phyloP scores from a whole-genome alignment of 2,113 vertebrate genomes.

The Struthio camelus region DNA sequence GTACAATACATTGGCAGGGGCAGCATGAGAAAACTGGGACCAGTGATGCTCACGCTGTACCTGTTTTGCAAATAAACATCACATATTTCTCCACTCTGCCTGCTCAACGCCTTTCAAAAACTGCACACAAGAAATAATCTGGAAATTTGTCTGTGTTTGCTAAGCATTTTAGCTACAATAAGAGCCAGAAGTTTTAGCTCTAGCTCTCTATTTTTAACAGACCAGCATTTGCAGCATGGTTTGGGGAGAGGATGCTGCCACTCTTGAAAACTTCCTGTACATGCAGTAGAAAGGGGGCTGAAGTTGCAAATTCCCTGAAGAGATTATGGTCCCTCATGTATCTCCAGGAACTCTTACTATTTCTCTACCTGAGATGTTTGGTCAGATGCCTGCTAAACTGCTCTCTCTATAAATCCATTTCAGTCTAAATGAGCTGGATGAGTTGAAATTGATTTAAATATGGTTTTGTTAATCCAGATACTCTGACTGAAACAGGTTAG shows the following conservation, averaged over 20 bases:
- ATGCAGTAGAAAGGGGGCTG: not conserved
- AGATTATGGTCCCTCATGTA: not conserved
- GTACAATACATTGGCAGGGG: not conserved
- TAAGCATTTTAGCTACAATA: not conserved
- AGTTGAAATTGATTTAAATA: not conserved
- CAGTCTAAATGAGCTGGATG: not conserved
- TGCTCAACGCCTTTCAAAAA: not conserved
- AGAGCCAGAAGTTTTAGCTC: not conserved
- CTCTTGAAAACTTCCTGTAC: not conserved
- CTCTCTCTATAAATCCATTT: not conserved
- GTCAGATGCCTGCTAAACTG: not conserved
- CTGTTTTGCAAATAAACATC: conserved; percentile 8
- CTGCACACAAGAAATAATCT: not conserved
- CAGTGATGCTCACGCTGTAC: not conserved
- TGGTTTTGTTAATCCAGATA: not conserved
- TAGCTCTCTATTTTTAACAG: not conserved
- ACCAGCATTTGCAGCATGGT: too few relatives aligned
- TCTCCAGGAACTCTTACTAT: not conserved
- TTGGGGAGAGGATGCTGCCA: not conserved
- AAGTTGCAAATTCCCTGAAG: not conserved
- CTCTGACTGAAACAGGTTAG: not conserved
- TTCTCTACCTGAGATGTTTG: not conserved
- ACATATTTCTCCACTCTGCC: not conserved
- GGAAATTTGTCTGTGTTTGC: not conserved
- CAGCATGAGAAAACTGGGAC: not conserved